Conservation (phyloP, 2,113 vertebrate genomes). For the Siphamia tubifer region DNA sequence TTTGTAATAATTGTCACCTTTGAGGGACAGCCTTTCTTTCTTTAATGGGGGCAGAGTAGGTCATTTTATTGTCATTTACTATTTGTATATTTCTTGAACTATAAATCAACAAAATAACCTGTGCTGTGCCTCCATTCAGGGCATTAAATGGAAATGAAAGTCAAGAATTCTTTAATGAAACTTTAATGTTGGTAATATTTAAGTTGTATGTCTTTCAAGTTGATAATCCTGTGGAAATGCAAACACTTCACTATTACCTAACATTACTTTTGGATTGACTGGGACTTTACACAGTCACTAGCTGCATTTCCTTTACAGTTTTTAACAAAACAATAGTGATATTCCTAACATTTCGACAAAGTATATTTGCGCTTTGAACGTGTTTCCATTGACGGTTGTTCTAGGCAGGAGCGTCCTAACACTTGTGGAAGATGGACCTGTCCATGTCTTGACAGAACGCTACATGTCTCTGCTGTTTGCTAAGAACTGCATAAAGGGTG, state of each 20-base stretch:
- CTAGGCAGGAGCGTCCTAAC: too few species aligned
- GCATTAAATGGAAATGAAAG: constrained; percentile 9
- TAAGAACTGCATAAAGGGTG: too few species aligned
- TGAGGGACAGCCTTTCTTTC: background rate
- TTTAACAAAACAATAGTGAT: too few species aligned
- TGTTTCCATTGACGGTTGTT: too few species aligned
- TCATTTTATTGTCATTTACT: background rate
- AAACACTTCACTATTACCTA: background rate
- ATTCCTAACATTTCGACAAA: too few species aligned
- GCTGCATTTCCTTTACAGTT: too few species aligned
- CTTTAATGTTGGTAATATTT: constrained; percentile 3
- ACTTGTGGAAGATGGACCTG: too few species aligned
- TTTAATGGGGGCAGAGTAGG: constrained; percentile 1
- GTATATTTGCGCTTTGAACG: too few species aligned
- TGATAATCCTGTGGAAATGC: background rate
- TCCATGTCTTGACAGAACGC: too few species aligned
- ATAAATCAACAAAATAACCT: constrained; percentile 27
- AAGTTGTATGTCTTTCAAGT: constrained; percentile 6
- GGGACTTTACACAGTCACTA: background rate
- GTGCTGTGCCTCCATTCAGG: background rate
- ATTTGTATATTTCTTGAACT: constrained; percentile 13
- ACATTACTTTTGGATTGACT: constrained; percentile 24
- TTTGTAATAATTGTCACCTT: background rate
- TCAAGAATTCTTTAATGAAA: background rate
- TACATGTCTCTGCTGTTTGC: too few species aligned